Evolutionary conservation across 2,888 invertebrate species (phyloP), one percentile per base, ranked within the genome.

Genomic region (Pedicia rivosa): DNA sequence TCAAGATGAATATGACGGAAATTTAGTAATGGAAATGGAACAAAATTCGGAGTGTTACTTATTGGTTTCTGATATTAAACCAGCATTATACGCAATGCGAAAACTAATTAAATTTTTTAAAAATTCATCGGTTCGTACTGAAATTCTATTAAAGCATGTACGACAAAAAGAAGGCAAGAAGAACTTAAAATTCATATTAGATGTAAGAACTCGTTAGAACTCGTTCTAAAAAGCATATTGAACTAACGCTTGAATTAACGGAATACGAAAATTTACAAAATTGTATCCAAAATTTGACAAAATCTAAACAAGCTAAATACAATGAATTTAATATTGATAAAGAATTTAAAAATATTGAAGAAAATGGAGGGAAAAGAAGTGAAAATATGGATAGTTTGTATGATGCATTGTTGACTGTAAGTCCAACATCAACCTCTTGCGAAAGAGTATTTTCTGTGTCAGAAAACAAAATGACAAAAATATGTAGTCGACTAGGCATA

Each of bases 121-220:
- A 32, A 32, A 32, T 20, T 32, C 32, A 32, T 32, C 20, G 10
- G 13, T 32, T 32, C n/a, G 32, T 32, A 32, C 32, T 32, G 32
- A 32, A 32, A 20, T 32, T 32, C 20, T 20, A 32, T 20, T 20
- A 20, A 32, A 32, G 15, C 19, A 32, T 32, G 32, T 32, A 32
- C 32, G 19, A 20, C 22, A 32, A 32, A 32, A 32, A 20, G 13
- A 12, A 32, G 32, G 32, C 16, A 29, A 29, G 29, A 29, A 29
- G 29, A 29, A 29, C 29, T 29, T 29, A 29, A 29, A 15, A 29
- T 29, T 29, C 15, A 32, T n/a, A 27, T 27, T 27, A 27, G 27
- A 27, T 27, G 27, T 27, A n/a, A 27, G 27, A 27, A 27, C 27
- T 27, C 27, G 27, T 5, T 20, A 8, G 29, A 32, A 27, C 12